Evolutionary conservation across 2,888 invertebrate species (phyloP).

Genomic region (Tachina fera): DNA sequence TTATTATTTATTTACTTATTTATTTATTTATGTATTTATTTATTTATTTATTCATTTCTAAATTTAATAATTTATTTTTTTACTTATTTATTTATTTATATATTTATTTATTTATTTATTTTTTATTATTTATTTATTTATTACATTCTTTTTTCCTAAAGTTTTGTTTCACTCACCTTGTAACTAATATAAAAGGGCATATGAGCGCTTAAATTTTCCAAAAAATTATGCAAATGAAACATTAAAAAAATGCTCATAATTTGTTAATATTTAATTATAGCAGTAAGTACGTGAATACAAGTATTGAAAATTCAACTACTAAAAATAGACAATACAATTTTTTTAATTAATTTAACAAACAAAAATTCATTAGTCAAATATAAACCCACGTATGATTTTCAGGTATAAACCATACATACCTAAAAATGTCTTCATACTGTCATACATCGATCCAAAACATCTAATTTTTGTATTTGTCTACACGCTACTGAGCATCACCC

Average conservation of each 20-base stretch:
- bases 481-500: background rate
- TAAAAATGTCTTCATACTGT: background rate
- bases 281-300: background rate
- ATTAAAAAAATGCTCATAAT: slow-evolving; percentile 11
- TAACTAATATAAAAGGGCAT: slow-evolving; percentile 2
- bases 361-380: slow-evolving; percentile 3
- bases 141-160: background rate
- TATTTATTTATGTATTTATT: no score
- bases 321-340: background rate
- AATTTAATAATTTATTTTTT: no score
- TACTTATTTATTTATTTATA: no score
- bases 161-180: background rate
- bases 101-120: no score
- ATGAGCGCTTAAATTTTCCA: slow-evolving; percentile 25
- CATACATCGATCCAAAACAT: background rate
- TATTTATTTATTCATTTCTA: no score
- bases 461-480: background rate
- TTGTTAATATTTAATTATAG: slow-evolving; percentile 30
- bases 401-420: background rate
- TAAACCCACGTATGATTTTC: slow-evolving; percentile 16
- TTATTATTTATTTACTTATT: no score
- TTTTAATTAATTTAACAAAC: slow-evolving; percentile 7
- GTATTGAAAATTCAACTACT: background rate
- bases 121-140: no score
- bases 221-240: slow-evolving; percentile 47